Percentiles rank a stretch among this genome's conserved stretches.
Conservation (phyloP, 2,797 vertebrate genomes). For the Notamacropus eugenii region DNA sequence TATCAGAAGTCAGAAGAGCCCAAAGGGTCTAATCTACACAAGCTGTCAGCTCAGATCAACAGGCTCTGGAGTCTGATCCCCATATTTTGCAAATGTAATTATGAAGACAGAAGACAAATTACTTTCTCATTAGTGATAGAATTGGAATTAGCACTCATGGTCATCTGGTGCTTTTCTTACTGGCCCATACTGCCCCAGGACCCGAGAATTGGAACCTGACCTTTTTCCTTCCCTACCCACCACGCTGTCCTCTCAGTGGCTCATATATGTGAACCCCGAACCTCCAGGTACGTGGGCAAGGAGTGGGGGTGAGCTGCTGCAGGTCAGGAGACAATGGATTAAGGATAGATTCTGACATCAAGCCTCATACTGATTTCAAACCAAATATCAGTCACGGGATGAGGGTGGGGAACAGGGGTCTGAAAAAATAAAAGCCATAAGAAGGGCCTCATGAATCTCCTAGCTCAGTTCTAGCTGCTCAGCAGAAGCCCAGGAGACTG, state of each 20-base stretch:
- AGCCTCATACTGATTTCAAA: neutral
- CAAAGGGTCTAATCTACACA: neutral
- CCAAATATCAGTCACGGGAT: neutral
- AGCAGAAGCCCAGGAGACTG: neutral
- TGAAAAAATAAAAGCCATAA: neutral
- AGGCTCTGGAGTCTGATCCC: neutral
- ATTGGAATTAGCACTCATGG: neutral
- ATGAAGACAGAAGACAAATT: neutral
- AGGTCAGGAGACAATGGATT: neutral
- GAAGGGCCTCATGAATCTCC: neutral
- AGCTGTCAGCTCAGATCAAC: neutral
- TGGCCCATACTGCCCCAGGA: neutral
- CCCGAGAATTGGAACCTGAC: neutral
- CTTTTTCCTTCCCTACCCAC: neutral
- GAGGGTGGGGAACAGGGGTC: neutral
- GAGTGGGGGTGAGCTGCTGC: neutral
- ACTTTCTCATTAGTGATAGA: neutral
- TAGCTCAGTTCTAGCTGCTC: neutral
- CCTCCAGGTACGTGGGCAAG: neutral
- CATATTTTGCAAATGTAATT: neutral
- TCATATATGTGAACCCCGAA: too few species aligned
- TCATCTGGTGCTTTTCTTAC: neutral
- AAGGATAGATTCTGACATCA: neutral
- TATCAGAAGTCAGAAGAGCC: neutral
- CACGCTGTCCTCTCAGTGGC: neutral